Conservation (phyloP, 2,797 vertebrate genomes). For the Macrochelys suwanniensis region DNA sequence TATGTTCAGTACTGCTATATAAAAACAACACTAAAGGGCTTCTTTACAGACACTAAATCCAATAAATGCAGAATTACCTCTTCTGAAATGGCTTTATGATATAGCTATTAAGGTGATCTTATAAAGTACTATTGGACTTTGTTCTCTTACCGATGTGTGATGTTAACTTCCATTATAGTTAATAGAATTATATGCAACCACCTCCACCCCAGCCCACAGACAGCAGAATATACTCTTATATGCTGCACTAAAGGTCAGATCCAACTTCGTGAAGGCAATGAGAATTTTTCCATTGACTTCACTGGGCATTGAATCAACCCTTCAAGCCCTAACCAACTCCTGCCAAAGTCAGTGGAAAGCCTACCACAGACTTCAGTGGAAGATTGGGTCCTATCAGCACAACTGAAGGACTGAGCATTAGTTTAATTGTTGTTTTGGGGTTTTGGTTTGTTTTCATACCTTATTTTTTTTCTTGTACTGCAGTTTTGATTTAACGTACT, state of each 20-base stretch:
- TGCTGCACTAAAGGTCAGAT: background rate
- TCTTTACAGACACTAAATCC: slow-evolving; percentile 7
- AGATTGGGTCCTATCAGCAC: background rate
- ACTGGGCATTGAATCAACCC: background rate
- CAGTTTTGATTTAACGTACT: background rate
- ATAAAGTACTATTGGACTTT: background rate
- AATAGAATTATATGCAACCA: background rate
- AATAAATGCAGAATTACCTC: background rate
- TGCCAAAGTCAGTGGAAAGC: background rate
- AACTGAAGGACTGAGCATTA: background rate
- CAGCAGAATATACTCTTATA: background rate
- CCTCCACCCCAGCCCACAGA: background rate
- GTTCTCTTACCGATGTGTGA: background rate
- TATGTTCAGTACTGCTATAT: background rate
- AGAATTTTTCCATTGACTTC: slow-evolving; percentile 6
- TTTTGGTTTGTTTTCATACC: background rate
- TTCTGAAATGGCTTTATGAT: background rate
- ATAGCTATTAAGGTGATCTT: background rate
- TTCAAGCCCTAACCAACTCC: background rate
- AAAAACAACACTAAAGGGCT: background rate
- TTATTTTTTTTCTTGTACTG: slow-evolving; percentile 13
- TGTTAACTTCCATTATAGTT: background rate
- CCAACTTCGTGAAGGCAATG: background rate
- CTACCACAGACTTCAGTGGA: background rate
- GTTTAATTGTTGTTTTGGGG: background rate